Evolutionary conservation across 2,888 invertebrate species (phyloP).

Genomic region (Allophyes oxyacanthae): DNA sequence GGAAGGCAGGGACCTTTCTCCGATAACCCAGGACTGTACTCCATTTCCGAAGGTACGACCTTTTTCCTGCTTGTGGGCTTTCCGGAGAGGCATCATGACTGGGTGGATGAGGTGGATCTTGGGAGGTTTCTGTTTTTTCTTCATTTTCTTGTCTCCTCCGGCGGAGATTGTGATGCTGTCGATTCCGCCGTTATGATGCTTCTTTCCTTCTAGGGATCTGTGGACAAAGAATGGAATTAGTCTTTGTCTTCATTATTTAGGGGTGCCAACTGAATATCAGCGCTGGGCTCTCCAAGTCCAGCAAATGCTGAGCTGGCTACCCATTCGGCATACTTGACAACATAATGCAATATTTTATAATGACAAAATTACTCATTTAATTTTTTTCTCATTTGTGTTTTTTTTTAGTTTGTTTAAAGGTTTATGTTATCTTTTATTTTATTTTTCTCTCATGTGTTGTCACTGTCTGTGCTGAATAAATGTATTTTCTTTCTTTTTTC

Average conservation of each 20-base stretch:
- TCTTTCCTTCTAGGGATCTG: constrained; percentile 72
- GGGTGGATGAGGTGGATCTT: constrained; percentile 82
- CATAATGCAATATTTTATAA: too few relatives aligned
- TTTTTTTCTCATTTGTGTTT: too few relatives aligned
- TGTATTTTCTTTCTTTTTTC: too few relatives aligned
- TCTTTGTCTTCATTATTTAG: neutral
- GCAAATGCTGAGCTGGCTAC: too few relatives aligned
- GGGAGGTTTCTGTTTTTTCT: constrained; percentile 81
- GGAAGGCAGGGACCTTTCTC: constrained; percentile 53
- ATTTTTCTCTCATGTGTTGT: too few relatives aligned
- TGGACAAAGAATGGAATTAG: constrained; percentile 10
- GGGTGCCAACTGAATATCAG: too few relatives aligned
- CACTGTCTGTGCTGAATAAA: too few relatives aligned
- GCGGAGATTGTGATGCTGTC: constrained; percentile 83
- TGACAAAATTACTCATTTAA: too few relatives aligned
- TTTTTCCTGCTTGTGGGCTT: constrained; percentile 73
- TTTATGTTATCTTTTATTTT: too few relatives aligned
- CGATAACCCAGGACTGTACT: constrained; percentile 80
- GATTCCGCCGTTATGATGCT: constrained; percentile 75
- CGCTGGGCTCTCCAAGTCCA: too few relatives aligned
- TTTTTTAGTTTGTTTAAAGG: too few relatives aligned
- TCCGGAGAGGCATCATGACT: constrained; percentile 67
- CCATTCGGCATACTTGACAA: too few relatives aligned
- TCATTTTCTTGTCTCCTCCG: constrained; percentile 71
- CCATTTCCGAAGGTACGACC: constrained; percentile 74